phyloP scores from a whole-genome alignment of 2,797 vertebrate genomes.

The Arctocebus calabarensis region DNA sequence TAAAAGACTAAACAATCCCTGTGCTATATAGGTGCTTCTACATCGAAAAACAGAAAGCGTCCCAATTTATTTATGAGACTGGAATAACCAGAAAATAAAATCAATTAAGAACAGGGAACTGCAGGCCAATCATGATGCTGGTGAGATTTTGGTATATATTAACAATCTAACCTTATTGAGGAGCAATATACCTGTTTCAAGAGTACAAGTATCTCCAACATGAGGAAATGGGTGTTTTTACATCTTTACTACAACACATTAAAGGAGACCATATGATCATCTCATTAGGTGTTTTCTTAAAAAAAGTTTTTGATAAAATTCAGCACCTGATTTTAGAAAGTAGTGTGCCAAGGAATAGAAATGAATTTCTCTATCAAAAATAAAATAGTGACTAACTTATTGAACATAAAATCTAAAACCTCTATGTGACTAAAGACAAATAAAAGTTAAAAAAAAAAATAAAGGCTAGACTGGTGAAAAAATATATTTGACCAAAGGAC shows the following conservation, averaged over 20 bases:
- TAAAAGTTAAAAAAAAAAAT: neutral
- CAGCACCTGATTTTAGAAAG: conserved; percentile 9
- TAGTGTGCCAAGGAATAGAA: neutral
- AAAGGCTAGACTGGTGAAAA: neutral
- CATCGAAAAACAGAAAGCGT: neutral
- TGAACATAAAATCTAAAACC: neutral
- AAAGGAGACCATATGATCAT: neutral
- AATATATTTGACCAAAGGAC: neutral
- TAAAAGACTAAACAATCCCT: neutral
- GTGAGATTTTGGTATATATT: neutral
- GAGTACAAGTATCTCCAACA: neutral
- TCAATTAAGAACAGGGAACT: neutral
- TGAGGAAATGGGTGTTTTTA: neutral
- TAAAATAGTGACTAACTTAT: neutral
- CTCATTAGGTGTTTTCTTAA: neutral
- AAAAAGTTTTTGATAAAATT: neutral
- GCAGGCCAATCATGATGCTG: neutral
- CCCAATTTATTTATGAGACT: neutral
- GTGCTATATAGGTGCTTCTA: neutral
- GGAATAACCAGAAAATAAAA: conserved; percentile 1
- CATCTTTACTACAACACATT: neutral
- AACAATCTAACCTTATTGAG: neutral
- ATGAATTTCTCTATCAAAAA: neutral
- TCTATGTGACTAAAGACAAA: neutral
- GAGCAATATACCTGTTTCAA: conserved; percentile 20